Evolutionary conservation across 2,888 invertebrate species (phyloP), one percentile per base, ranked within the genome.

Genomic region (Zeuzera pyrina): DNA sequence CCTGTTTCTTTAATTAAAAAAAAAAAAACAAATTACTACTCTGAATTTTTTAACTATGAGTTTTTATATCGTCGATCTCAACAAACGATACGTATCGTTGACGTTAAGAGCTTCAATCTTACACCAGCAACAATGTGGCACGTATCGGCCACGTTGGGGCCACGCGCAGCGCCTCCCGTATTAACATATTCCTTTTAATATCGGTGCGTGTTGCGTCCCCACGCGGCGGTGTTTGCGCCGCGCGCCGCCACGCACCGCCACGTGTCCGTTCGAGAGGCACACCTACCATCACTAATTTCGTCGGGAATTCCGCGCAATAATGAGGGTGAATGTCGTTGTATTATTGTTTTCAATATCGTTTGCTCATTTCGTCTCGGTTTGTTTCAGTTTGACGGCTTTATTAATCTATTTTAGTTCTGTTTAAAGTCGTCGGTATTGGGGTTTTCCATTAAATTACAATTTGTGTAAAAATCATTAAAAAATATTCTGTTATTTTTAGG

Each of bases 141-240:
- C 48, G 49, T 49, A 48, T 57, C 54, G 48, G 55, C 50, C 48
- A 41, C 45, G n/a, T n/a, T n/a, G n/a, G n/a, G n/a, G 25, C 25
- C 25, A 46, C 51, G 50, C 52, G 12, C 8, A 12, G 15, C 28
- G 15, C 28, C 5, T 8, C 10, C 15, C 15, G 42, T 57, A 60
- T 59, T 63, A 68, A 54, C 64, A 65, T 71, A 71, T 72, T 71
- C 57, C 46, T 63, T 70, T 69, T 76, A 78, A 78, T 78, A 73
- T 71, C 41, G 41, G 33, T 36, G 46, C 40, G 47, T 45, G 57
- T 62, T 74, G 76, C 70, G 46, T 44, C 47, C 59, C 55, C 76
- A 70, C 73, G 77, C 61, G 68, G 31, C 19, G 38, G 68, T 69
- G 67, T 70, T 65, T 57, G 42, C 42, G 30, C 67, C 62, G 64